Conservation (phyloP, 2,113 vertebrate genomes). For the Pseudolaguvia tuberculata region DNA sequence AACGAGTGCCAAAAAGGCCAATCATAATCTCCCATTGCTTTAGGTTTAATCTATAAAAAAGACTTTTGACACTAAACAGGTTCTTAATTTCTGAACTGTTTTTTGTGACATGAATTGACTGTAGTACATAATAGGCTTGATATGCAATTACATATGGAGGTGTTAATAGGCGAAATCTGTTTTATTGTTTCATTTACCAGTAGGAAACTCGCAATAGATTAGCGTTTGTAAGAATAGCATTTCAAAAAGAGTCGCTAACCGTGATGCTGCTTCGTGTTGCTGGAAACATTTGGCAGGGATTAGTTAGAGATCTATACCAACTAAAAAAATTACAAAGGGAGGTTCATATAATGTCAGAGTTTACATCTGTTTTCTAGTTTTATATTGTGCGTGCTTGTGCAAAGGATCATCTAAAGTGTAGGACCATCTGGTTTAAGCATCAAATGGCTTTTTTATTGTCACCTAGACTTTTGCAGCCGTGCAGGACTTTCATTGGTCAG, state of each 20-base stretch:
- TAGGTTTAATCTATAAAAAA: background rate
- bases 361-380: slow-evolving; percentile 23
- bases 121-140: no score
- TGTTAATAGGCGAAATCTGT: no score
- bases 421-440: slow-evolving; percentile 63
- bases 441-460: slow-evolving; percentile 62
- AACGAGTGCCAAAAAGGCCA: background rate
- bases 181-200: background rate
- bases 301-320: slow-evolving; percentile 13
- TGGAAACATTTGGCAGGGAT: slow-evolving; percentile 18
- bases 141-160: no score
- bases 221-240: background rate
- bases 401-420: background rate
- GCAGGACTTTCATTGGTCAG: slow-evolving; percentile 58
- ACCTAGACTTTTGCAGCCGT: slow-evolving; percentile 58
- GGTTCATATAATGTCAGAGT: background rate
- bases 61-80: background rate
- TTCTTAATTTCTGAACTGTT: background rate
- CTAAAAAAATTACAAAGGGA: background rate
- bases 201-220: background rate
- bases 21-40: background rate
- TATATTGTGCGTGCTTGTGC: background rate
- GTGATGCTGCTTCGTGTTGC: background rate
- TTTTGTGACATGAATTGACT: background rate
- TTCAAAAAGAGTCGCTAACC: background rate